Base-by-base conservation (phyloP, 1,140 invertebrate genomes). In the Apis dorsata region DNA sequence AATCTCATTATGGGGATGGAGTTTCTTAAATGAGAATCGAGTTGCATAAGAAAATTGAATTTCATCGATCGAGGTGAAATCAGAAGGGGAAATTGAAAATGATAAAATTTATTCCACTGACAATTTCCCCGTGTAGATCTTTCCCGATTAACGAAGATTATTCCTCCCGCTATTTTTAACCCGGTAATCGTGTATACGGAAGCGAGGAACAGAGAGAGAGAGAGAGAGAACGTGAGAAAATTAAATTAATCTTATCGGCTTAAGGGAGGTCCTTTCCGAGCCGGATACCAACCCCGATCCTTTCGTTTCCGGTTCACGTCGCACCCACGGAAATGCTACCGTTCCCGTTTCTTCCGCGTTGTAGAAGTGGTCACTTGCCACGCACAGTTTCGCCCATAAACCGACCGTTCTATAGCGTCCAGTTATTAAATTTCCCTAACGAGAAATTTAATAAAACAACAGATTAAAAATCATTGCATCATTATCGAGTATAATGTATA, bases 221-320 rank as follows among this genome's bases (percentile, higher is more conserved):
- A 44, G 5, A 44, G 34, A 44, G 34, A 34, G 34, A 34, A 34
- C 34, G 34, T 44, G 34, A 44, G 34, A 44, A 84, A 90, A 90
- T 91, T 87, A 88, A 90, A 91, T 91, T 90, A 91, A 91, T 90
- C 89, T 90, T 90, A 86, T 88, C 84, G 80, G 83, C 85, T 89
- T 89, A 86, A 79, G 81, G 80, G 53, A 49, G 84, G 53, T 60
- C 70, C 76, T 62, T 83, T 76, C 85, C 80, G 74, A 72, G 1
- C 49, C 75, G 49, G 55, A 79, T 79, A 78, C 70, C 63, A 49
- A n/a, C 28, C 53, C 65, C 72, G 68, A 86, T 83, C 80, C 60
- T 71, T 83, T 19, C 80, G 85, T 73, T 87, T 86, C 75, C 85
- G 63, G 62, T 65, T 86, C 80, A 44, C 73, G 80, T 87, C 84